These are phyloP conservation scores for Haliclona indistincta DNA, from an alignment of 37 sponge, comb jelly and placozoan genomes.

Conservation along the genomic window DNA sequence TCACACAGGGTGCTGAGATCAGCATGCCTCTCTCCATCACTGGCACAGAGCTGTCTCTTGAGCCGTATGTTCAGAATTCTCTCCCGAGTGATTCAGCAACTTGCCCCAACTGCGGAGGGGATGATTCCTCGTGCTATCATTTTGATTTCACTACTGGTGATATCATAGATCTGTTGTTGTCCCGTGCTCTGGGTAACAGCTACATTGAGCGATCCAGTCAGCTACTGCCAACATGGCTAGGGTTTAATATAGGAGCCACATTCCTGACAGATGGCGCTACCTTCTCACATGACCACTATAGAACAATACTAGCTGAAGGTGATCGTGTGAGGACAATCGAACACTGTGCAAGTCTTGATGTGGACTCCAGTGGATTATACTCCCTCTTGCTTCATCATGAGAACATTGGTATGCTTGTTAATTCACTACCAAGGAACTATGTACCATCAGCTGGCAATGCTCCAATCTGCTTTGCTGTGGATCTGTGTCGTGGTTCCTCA, in stretches of 20 bases:
- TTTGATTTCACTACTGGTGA: conserved; percentile 6
- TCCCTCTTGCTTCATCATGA: conserved; percentile 5
- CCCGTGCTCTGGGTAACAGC: conserved; percentile 16
- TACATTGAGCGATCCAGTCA: neutral
- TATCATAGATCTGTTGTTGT: conserved; percentile 8
- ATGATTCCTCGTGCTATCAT: neutral
- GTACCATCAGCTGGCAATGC: neutral
- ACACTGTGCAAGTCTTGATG: conserved; percentile 1
- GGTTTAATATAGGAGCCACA: neutral
- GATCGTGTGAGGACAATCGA: neutral
- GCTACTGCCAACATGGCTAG: conserved; percentile 31
- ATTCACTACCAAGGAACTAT: neutral
- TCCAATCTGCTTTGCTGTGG: conserved; percentile 39
- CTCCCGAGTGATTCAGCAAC: neutral
- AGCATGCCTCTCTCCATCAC: conserved; percentile 14
- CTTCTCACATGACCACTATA: neutral
- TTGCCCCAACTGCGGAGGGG: neutral
- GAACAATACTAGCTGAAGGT: neutral
- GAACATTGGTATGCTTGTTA: neutral
- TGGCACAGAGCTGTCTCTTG: conserved; percentile 1
- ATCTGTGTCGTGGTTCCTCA: conserved; percentile 15
- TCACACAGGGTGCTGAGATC: neutral
- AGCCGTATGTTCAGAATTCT: neutral
- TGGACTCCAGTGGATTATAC: conserved; percentile 11
- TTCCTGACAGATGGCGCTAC: neutral